Base-by-base conservation (phyloP, 1,140 invertebrate genomes). In the Phthorimaea operculella region DNA sequence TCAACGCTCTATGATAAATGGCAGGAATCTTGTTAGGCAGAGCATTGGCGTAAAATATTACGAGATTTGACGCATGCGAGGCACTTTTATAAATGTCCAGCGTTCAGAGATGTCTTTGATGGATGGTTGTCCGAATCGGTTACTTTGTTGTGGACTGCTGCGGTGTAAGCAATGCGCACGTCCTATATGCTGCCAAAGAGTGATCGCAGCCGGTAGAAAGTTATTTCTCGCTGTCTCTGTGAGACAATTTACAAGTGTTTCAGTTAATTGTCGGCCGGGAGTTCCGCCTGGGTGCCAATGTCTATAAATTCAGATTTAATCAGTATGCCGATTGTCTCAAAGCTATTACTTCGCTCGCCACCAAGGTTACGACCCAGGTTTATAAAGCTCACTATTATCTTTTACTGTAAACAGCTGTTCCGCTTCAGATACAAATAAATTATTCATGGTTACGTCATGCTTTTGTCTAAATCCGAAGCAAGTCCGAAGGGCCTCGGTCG, bases 251-350 rank as follows among this genome's bases (percentile, higher is more conserved):
- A 69, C 69, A 72, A 69, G 64, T 72, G 69, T 72, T 72, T 60
- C 60, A 62, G 60, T 62, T 71, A 71, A 71, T 62, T 72, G 64
- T 70, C 58, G 66, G 28, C 49, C 59, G 63, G 50, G 64, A 64
- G 58, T 66, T 74, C 51, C 58, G 51, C 59, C 59, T 59, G 52
- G 61, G 64, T 71, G 70, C 68, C 66, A 78, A 74, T 78, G 61
- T 61, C 67, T 63, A 66, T 73, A 72, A 74, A 74, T 72, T 62
- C 55, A 56, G 60, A 70, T 70, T 28, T 70, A 72, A 74, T 74
- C 71, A 62, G 60, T 54, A 62, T 34, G 52, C 54, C 54, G 55
- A 63, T 65, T 63, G 59, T 63, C 47, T 52, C 53, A 49, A 17
- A 57, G 34, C 55, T 58, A 53, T 57, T 51, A 52, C 16, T 28